Base-by-base conservation (phyloP, 2,113 vertebrate species). In the Buteo buteo region DNA sequence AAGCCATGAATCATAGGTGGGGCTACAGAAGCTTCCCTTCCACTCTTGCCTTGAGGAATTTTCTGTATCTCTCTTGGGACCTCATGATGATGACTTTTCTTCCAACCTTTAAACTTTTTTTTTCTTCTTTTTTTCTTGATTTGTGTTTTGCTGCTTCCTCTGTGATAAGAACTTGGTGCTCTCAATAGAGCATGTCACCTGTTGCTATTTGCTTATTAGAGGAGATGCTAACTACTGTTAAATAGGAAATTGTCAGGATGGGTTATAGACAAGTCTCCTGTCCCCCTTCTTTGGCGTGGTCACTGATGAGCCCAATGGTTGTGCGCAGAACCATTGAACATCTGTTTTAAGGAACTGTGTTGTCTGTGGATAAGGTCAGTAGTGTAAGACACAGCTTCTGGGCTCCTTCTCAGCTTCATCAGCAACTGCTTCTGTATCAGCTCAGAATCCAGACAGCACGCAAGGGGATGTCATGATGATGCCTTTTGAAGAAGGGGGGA, bases 291-390 rank as follows among this genome's bases (percentile, higher is more conserved):
- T 58, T 34, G 57, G 6, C 2, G 0, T 16, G 32, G 32, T 64
- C 45, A 13, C 44, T 85, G 42, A 9, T 44, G n/a, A 82, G 25
- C 32, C n/a, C 38, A 25, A 1, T 65, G 61, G n/a, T n/a, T 59
- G n/a, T 44, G 16, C 1, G 0, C 25, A 50, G 87, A 78, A 36
- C 42, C 2, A 1, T 1, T 44, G 21, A 79, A 11, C 11, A 13
- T 77, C 47, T 42, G 25, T 65, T 82, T 26, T 62, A 79, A 57
- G 86, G 15, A 76, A 11, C 26, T 67, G 32, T 28, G 29, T 45
- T 77, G 36, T 58, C 44, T 88, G 21, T 49, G 45, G 32, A 16
- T 65, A 44, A 74, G 52, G 76, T 25, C 80, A 40, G 79, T 44
- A 58, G 12, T 5, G 34, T 57, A 78, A 42, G 59, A 55, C 6